Conservation (phyloP, 2,888 invertebrate genomes). For the Drosophila birchii region DNA sequence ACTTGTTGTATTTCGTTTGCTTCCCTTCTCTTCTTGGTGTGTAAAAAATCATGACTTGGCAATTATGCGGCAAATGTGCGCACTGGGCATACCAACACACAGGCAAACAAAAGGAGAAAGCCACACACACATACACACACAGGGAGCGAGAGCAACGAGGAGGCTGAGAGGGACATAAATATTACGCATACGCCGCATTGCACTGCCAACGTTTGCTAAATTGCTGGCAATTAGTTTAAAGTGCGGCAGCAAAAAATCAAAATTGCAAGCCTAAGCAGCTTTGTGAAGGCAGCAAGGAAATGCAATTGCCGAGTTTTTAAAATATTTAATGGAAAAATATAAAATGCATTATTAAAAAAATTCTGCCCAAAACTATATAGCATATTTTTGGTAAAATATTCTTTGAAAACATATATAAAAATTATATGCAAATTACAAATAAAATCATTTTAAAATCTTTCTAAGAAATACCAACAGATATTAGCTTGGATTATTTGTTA, state of each 20-base stretch:
- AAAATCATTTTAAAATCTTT: background rate
- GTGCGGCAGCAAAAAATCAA: conserved; percentile 59
- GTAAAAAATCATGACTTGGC: conserved; percentile 79
- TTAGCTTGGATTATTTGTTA: background rate
- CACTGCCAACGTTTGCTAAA: conserved; percentile 71
- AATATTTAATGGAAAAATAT: background rate
- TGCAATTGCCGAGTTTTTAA: background rate
- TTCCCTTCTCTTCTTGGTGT: conserved; percentile 52
- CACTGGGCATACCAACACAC: conserved; percentile 60
- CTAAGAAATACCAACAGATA: background rate
- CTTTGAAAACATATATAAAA: background rate
- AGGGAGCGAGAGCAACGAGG: background rate
- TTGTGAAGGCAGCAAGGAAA: conserved; percentile 9
- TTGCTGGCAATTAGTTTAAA: conserved; percentile 76
- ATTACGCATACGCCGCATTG: conserved; percentile 74
- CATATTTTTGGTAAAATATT: background rate
- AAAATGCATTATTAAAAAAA: background rate
- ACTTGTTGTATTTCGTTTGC: conserved; percentile 37
- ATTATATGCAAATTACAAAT: background rate
- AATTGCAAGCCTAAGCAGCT: conserved; percentile 69
- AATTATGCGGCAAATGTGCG: conserved; percentile 79
- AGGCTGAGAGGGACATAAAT: conserved; percentile 52
- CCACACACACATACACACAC: conserved; percentile 16
- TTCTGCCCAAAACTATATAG: background rate
- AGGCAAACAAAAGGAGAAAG: conserved; percentile 51